Base-by-base conservation (phyloP, 2,888 invertebrate species). In the Mylabris sibirica region DNA sequence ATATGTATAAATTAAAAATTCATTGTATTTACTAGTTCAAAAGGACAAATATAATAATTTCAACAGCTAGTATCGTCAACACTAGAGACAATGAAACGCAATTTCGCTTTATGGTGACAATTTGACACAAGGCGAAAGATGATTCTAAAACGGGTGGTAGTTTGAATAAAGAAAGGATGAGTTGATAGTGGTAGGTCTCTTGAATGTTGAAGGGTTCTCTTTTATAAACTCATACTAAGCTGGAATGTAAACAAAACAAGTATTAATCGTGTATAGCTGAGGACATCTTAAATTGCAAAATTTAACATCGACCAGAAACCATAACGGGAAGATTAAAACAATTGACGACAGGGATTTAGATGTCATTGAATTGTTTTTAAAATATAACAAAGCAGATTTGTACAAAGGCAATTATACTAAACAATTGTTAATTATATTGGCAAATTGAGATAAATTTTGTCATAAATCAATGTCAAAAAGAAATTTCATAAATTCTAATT, bases 101-200 rank as follows among this genome's bases (percentile, higher is more conserved):
- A 74, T 74, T 74, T 74, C 71, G 69, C 71, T 74, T 71, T 71
- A 71, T 68, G 67, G 71, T 72, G 71, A 72, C 74, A 74, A 74
- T 71, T 63, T 73, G 69, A 71, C 70, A 70, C 62, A 64, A 68
- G 67, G 67, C 62, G 63, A 68, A 69, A 70, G 70, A 67, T 72
- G 63, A 65, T 65, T 26, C 57, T 26, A 57, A 53, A 64, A 68
- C 59, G 64, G 66, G 65, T 60, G 63, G 34, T 62, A 57, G 44
- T 64, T 30, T 64, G 70, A 67, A 69, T 26, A 63, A 61, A 68
- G 71, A 67, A 60, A 69, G 64, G 71, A 60, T 64, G 66, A 59
- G 63, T 14, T 53, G 62, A 53, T 61, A 49, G 53, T 63, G 64
- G 67, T 66, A 66, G 59, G 38, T 65, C 70, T 64, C 64, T 73